Percentiles rank a stretch among this genome's conserved stretches.
These are phyloP conservation scores for Melanogrammus aeglefinus DNA, from an alignment of 2,797 vertebrate genomes.

Conservation along the genomic window DNA sequence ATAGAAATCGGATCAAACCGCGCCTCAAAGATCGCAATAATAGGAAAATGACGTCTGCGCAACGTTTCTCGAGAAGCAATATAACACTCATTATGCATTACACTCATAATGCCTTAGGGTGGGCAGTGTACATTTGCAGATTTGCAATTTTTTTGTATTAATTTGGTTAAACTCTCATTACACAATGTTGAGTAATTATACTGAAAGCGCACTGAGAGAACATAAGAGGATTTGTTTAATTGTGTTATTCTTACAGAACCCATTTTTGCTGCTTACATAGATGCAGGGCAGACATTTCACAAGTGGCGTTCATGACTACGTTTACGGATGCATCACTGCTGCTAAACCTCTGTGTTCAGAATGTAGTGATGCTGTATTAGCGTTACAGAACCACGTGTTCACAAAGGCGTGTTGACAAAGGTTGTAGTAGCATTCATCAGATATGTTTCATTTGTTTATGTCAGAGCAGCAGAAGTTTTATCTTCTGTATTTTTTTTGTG, in stretches of 20 bases:
- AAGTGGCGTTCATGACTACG: no score
- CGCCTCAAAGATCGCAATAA: background rate
- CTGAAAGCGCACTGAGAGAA: background rate
- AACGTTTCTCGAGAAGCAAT: background rate
- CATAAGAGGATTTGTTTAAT: background rate
- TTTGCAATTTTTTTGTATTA: background rate
- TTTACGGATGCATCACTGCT: no score
- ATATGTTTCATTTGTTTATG: background rate
- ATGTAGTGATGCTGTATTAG: no score
- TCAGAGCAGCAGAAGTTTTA: no score
- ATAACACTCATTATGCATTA: no score
- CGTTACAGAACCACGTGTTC: no score
- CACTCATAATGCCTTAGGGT: background rate
- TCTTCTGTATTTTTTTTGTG: background rate
- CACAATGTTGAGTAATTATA: background rate
- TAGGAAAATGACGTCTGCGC: background rate
- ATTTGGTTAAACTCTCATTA: background rate
- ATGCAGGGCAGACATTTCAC: no score
- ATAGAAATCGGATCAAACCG: background rate
- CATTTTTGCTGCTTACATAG: no score
- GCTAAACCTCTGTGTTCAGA: no score
- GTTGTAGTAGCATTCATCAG: background rate
- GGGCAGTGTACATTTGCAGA: background rate
- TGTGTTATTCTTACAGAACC: background rate
- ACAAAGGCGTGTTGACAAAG: no score